Base-by-base conservation (phyloP, 2,113 vertebrate species). In the Pongo pygmaeus region DNA sequence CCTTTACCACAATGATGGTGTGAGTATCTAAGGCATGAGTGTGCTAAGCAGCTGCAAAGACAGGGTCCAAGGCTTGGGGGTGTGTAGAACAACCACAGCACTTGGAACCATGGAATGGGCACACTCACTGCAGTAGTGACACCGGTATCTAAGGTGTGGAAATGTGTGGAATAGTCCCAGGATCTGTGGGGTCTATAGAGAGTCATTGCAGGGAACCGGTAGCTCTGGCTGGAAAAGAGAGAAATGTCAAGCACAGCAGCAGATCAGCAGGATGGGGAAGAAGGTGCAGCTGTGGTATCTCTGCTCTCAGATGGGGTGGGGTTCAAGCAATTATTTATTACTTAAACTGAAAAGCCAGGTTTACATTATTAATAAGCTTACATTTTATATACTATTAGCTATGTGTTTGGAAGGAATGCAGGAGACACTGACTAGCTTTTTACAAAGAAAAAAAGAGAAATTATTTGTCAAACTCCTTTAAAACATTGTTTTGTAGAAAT, bases 371-470 rank as follows among this genome's bases (percentile, higher is more conserved):
- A 96, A 95, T 83, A 89, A 97, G 40, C n/a, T 96, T 79, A 30
- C 6, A 81, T 12, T 97, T 96, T 81, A 94, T 67, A 96, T 40
- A 89, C 88, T 93, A 40, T 30, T 77, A 97, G 16, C 64, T 91
- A n/a, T 35, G 30, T 95, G 70, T 38, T 90, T 96, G 90, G 67
- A 97, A 96, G 94, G 67, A 84, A 94, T 48, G 11, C 11, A 75
- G 74, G 67, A 17, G 72, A 81, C 0, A 0, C 74, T 75, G 48
- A 84, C 18, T 89, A 50, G 67, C 74, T 89, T 50, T 95, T 92
- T 96, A 92, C 84, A 89, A 93, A 96, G 20, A 72, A 91, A 61
- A 97, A 93, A 40, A 95, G 80, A 74, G 84, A 91, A 95, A 97
- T 80, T 81, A 84, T 96, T 92, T 78, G 87, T 84, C 61, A 74